phyloP scores from a whole-genome alignment of 1,140 invertebrate genomes.

The Rhagoletis zephyria region DNA sequence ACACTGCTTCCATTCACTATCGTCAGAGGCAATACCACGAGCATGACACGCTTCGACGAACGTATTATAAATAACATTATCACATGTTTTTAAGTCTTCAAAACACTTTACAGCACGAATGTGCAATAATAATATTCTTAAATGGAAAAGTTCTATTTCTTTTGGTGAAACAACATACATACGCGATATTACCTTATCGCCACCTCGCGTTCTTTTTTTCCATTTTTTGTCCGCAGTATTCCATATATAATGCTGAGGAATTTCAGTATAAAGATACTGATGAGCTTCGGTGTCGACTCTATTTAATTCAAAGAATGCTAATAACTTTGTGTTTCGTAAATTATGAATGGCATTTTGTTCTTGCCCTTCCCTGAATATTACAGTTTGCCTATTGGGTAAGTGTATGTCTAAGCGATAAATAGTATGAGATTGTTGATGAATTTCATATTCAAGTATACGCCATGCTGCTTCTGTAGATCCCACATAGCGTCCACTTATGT shows the following conservation, averaged over 20 bases:
- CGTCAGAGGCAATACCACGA: not conserved
- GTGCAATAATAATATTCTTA: constrained; percentile 7
- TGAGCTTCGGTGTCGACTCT: not conserved
- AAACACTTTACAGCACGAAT: not conserved
- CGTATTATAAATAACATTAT: constrained; percentile 2
- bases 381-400: not conserved
- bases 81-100: not conserved
- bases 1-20: constrained; percentile 13
- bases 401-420: not conserved
- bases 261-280: not conserved
- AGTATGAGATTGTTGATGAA: constrained; percentile 49
- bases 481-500: constrained; percentile 62
- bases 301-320: not conserved
- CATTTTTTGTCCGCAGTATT: constrained; percentile 7
- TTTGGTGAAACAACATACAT: constrained; percentile 2
- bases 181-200: not conserved
- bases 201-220: not conserved
- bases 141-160: not conserved
- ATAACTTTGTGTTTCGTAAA: not conserved
- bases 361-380: not conserved
- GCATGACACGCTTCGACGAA: constrained; percentile 35
- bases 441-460: constrained; percentile 60
- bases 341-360: not conserved
- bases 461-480: constrained; percentile 65
- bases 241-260: not conserved